A percentile compares a stretch with the other conserved stretches of the same genome.
phyloP scores from a whole-genome alignment of 2,797 vertebrate species.

The Coluber constrictor region DNA sequence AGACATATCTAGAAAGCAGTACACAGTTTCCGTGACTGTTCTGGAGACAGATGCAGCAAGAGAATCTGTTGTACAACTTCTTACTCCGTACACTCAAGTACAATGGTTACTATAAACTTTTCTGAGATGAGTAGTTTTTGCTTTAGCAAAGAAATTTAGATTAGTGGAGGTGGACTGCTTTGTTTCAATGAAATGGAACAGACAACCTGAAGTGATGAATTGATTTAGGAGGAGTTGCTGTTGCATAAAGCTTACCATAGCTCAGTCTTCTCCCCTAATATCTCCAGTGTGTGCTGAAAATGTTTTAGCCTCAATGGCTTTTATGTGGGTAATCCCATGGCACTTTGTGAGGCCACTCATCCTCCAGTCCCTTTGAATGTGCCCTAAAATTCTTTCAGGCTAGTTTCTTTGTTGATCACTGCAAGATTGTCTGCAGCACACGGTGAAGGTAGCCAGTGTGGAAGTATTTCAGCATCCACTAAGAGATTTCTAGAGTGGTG shows the following conservation, averaged over 20 bases:
- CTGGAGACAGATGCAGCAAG: not conserved
- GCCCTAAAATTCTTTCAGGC: not conserved
- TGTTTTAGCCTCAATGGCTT: not conserved
- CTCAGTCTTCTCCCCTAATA: not conserved
- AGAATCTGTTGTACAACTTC: not conserved
- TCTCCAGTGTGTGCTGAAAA: not conserved
- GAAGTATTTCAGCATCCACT: not conserved
- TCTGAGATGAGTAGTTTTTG: not conserved
- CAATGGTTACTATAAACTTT: not conserved
- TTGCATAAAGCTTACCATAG: not conserved
- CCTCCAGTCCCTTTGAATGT: not conserved
- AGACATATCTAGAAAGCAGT: not conserved
- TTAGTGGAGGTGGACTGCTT: not conserved
- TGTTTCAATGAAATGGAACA: not conserved
- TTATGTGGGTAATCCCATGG: not conserved
- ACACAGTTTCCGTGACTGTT: not conserved
- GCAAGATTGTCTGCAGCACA: not conserved
- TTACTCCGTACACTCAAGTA: not conserved
- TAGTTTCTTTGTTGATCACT: not conserved
- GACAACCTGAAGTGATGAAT: not conserved
- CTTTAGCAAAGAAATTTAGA: not conserved
- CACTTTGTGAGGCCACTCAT: not conserved
- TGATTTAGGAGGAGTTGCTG: not conserved
- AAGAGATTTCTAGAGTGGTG: not conserved
- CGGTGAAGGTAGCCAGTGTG: not conserved